Conservation (phyloP, 2,113 vertebrate species). For the Gallinago paraguaiae region DNA sequence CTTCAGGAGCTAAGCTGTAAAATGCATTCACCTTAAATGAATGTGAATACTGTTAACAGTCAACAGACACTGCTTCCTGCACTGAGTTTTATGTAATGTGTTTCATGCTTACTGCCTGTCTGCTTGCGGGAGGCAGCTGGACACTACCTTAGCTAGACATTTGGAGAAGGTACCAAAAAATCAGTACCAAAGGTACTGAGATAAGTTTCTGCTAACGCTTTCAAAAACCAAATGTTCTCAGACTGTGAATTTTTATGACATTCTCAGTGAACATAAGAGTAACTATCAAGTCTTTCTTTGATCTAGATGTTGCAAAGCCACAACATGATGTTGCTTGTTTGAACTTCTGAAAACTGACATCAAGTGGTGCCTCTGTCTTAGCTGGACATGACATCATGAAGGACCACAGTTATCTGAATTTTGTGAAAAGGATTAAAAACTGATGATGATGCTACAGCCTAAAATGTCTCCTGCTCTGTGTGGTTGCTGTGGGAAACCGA, state of each 20-base stretch:
- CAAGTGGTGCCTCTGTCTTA: not conserved
- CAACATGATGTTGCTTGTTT: not conserved
- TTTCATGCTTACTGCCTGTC: not conserved
- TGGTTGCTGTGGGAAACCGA: conserved; percentile 54
- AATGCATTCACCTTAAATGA: not conserved
- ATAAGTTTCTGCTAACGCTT: not conserved
- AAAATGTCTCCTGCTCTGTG: not conserved
- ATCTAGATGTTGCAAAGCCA: not conserved
- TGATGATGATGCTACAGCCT: not conserved
- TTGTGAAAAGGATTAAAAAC: not conserved
- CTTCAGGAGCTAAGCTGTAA: not conserved
- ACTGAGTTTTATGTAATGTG: not conserved
- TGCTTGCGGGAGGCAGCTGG: not conserved
- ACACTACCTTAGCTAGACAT: not conserved
- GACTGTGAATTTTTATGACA: not conserved
- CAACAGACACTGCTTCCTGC: not conserved
- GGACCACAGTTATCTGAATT: not conserved
- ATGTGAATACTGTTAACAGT: not conserved
- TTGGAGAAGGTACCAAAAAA: not conserved
- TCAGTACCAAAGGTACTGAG: not conserved
- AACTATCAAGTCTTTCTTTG: not conserved
- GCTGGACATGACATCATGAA: not conserved
- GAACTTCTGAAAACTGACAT: not conserved
- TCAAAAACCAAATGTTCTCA: not conserved
- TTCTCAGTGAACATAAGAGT: not conserved